Evolutionary conservation across 2,113 vertebrate genomes (phyloP), one percentile per base, ranked within the genome.

Genomic region (Psilopsiagon aurifrons): DNA sequence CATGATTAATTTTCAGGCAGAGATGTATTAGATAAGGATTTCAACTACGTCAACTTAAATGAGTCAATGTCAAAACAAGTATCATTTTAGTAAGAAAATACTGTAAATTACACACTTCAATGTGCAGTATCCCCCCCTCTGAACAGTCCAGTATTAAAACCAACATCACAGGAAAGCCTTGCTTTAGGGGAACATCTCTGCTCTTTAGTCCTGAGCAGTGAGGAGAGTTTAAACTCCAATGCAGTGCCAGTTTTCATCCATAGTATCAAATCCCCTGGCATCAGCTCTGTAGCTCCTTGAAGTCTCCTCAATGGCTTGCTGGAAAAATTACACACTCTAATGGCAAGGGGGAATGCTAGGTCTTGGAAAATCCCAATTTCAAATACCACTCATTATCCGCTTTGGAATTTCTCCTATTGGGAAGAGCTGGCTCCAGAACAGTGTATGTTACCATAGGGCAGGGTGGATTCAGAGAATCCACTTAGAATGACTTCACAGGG

Each of bases 1-100:
- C 98, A 98, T 99, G 99, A 99, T 99, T 99, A 99, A 99, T 98
- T 99, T 98, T 98, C 99, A 97, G 98, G 98, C 98, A 98, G 99
- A 99, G 98, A 98, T 98, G 98, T 97, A 99, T 99, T 98, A 96
- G 98, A 96, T 96, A 97, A 98, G 98, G 97, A 98, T 98, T 98
- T 98, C 97, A 97, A 76, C 97, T 98, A 98, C 98, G 98, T 98
- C 99, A 98, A 97, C 96, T 97, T 94, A 98, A 99, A 98, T 98
- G 96, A 98, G 97, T 98, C 97, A 97, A 86, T 98, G 98, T 98
- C 98, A 98, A 97, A 98, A 97, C 95, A 97, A 97, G 79, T 95
- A 98, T 95, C 86, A 97, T 96, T 97, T 97, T 15, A 79, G 97
- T 93, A 59, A 59, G 91, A 70, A 94, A 97, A 94, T 12, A 22